Conservation (phyloP, 2,888 invertebrate species). For the Iselma pallidipennis region DNA sequence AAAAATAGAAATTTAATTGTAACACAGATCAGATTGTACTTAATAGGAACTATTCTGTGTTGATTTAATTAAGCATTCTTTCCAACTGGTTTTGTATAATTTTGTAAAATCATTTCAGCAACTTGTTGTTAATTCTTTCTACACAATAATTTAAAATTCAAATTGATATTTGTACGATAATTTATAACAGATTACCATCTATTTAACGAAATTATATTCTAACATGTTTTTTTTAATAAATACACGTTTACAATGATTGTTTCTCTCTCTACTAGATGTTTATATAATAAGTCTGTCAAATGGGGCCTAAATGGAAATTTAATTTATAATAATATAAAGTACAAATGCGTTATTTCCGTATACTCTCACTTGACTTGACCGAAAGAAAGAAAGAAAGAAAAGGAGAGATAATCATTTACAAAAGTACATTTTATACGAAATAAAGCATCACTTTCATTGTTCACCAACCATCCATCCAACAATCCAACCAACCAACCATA, state of each 20-base stretch:
- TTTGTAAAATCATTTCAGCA: not conserved
- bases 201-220: not conserved
- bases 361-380: slow-evolving; percentile 16
- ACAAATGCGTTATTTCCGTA: slow-evolving; percentile 17
- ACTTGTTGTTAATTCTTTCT: not conserved
- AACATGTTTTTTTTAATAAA: not conserved
- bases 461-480: slow-evolving; percentile 9
- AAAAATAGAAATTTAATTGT: no score
- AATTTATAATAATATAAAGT: no score
- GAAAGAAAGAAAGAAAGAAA: not conserved
- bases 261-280: not conserved
- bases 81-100: no score
- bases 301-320: no score
- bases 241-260: not conserved
- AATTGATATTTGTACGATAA: not conserved
- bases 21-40: no score
- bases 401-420: no score
- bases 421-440: not conserved
- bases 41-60: no score
- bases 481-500: no score
- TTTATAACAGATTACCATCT: slow-evolving; percentile 2
- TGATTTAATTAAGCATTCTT: no score
- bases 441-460: slow-evolving; percentile 17
- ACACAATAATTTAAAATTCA: not conserved
- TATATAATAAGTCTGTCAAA: slow-evolving; percentile 14